Percentiles rank a stretch among this genome's conserved stretches.
These are phyloP conservation scores for Riparia riparia DNA, from an alignment of 2,113 vertebrate genomes.

Conservation along the genomic window DNA sequence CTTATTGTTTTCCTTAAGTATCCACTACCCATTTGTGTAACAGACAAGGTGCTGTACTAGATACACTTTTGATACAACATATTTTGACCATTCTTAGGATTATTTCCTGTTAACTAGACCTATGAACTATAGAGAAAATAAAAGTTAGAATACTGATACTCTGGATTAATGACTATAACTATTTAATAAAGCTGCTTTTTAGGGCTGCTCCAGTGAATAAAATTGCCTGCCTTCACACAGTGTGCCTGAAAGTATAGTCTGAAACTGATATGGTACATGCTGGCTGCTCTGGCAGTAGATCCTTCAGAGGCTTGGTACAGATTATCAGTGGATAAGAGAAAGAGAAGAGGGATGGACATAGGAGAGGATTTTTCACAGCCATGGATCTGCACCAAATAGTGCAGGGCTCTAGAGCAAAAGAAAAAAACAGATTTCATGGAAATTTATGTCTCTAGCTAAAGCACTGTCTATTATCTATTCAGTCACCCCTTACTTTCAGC, in stretches of 20 bases:
- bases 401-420: background rate
- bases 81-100: background rate
- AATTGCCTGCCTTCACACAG: background rate
- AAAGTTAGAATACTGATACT: background rate
- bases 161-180: background rate
- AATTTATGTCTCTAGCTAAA: background rate
- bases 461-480: background rate
- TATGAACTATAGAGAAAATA: background rate
- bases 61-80: background rate
- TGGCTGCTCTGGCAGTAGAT: background rate
- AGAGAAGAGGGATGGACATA: background rate
- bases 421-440: background rate
- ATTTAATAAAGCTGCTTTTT: background rate
- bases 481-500: background rate
- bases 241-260: background rate
- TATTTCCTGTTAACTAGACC: background rate
- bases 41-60: background rate
- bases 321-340: background rate
- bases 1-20: background rate
- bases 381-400: background rate
- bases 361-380: background rate
- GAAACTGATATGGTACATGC: background rate
- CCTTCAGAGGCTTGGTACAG: background rate
- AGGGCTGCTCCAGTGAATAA: background rate
- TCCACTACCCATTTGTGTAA: background rate